A percentile compares a stretch with the other conserved stretches of the same genome.
Conservation (phyloP, 2,888 invertebrate species). For the Netelia melanura region DNA sequence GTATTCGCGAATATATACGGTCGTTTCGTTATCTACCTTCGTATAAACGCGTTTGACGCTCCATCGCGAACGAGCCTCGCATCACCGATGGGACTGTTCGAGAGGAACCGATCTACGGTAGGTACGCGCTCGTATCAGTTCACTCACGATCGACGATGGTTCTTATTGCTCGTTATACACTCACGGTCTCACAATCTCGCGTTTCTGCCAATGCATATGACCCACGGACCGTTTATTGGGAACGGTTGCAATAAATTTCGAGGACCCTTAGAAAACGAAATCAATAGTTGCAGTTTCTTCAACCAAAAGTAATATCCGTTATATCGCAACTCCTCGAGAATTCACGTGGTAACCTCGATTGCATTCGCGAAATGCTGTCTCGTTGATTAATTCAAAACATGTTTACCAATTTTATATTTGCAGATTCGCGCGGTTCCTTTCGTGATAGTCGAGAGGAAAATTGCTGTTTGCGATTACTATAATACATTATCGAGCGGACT, state of each 20-base stretch:
- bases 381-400: not conserved
- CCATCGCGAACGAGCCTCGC: slow-evolving; percentile 27
- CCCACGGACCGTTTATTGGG: slow-evolving; percentile 42
- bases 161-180: slow-evolving; percentile 48
- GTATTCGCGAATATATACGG: slow-evolving; percentile 4
- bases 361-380: slow-evolving; percentile 40
- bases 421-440: not conserved
- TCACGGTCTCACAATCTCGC: not conserved
- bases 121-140: slow-evolving; percentile 31
- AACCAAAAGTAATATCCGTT: not conserved
- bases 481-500: too few relatives aligned
- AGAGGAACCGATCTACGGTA: slow-evolving; percentile 30
- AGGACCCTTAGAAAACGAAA: slow-evolving; percentile 34
- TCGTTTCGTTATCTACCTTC: not conserved
- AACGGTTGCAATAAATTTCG: slow-evolving; percentile 19
- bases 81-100: slow-evolving; percentile 8
- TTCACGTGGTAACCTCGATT: slow-evolving; percentile 52
- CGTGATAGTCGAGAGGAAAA: not conserved
- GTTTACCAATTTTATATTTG: not conserved
- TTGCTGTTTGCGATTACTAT: too few relatives aligned
- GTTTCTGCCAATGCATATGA: slow-evolving; percentile 4
- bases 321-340: not conserved
- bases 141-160: slow-evolving; percentile 42
- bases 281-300: not conserved
- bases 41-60: slow-evolving; percentile 21